These are phyloP conservation scores for Bibio marci DNA, from an alignment of 2,888 invertebrate genomes.

Conservation along the genomic window DNA sequence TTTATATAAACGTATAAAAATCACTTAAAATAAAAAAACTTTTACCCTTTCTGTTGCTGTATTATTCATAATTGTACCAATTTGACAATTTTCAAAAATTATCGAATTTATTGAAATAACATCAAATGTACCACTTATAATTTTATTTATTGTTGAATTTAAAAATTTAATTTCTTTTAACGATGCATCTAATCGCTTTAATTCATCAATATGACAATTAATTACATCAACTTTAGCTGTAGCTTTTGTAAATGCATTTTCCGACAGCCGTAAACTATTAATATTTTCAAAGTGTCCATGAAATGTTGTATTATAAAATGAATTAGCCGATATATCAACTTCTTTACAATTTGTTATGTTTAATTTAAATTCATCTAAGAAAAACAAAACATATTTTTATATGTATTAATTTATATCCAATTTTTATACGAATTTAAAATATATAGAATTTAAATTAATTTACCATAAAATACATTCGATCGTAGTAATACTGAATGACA, in stretches of 20 bases:
- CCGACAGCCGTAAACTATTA: conserved; percentile 17
- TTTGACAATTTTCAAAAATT: conserved; percentile 21
- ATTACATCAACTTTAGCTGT: conserved; percentile 22
- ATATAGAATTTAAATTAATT: too few relatives aligned
- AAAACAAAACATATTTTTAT: too few relatives aligned
- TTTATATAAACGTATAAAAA: not conserved
- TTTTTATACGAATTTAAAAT: too few relatives aligned
- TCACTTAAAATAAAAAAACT: not conserved
- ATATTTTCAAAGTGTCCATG: conserved; percentile 19
- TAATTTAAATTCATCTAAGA: conserved; percentile 21
- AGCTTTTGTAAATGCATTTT: conserved; percentile 22
- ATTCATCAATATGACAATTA: conserved; percentile 17
- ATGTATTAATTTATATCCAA: too few relatives aligned
- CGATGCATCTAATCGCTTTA: conserved; percentile 21
- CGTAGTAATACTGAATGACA: conserved; percentile 20
- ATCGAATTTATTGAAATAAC: conserved; percentile 23
- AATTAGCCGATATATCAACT: conserved; percentile 18
- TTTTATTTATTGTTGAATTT: conserved; percentile 20
- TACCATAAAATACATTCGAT: conserved; percentile 21
- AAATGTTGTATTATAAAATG: conserved; percentile 22
- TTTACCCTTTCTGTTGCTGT: conserved; percentile 25
- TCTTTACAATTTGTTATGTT: conserved; percentile 18
- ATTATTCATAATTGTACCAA: conserved; percentile 19
- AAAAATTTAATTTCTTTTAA: conserved; percentile 21
- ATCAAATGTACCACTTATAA: conserved; percentile 23